Conservation (phyloP, 2,113 vertebrate species). For the Philantomba maxwellii region DNA sequence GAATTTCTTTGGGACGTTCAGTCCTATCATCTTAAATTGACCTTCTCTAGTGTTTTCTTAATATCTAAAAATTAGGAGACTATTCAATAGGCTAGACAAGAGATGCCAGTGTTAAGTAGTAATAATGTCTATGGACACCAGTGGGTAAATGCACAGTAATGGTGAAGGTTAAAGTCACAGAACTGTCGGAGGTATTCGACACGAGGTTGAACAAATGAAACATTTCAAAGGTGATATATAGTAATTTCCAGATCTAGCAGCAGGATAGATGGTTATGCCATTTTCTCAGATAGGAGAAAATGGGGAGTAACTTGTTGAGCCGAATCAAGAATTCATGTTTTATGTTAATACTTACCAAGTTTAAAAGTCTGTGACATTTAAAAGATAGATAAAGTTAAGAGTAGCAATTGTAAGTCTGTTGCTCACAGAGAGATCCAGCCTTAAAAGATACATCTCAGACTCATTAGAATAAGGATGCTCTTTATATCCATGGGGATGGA, state of each 20-base stretch:
- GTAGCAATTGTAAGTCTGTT: neutral
- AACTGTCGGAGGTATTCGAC: neutral
- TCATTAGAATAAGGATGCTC: neutral
- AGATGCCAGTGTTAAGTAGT: neutral
- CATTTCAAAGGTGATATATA: neutral
- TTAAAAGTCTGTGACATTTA: neutral
- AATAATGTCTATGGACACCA: neutral
- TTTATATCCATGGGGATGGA: neutral
- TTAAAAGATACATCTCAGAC: neutral
- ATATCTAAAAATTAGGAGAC: neutral
- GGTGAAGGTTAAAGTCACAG: neutral
- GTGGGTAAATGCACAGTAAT: neutral
- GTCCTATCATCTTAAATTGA: neutral
- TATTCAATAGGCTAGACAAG: neutral
- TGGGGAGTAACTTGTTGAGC: neutral
- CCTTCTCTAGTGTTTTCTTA: neutral
- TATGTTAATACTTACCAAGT: neutral
- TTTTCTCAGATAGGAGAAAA: neutral
- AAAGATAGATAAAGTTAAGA: neutral
- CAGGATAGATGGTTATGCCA: neutral
- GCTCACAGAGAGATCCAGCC: neutral
- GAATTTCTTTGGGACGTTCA: neutral
- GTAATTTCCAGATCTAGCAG: neutral
- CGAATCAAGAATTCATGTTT: neutral
- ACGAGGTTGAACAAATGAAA: neutral